phyloP scores from a whole-genome alignment of 2,113 vertebrate species.

The Arenaria interpres region DNA sequence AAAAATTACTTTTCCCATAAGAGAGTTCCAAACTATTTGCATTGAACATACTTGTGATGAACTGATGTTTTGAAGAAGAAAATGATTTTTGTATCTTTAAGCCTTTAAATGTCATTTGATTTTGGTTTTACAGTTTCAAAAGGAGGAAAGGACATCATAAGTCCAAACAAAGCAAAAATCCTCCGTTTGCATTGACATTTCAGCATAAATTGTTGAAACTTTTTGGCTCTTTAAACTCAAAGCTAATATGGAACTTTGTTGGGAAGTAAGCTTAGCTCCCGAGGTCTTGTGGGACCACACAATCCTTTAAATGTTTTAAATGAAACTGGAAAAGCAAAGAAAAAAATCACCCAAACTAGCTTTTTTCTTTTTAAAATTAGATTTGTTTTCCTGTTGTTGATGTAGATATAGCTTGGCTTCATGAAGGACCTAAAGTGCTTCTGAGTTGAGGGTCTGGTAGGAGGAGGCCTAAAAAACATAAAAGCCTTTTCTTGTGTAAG shows the following conservation, averaged over 20 bases:
- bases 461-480: background rate
- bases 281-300: background rate
- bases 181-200: background rate
- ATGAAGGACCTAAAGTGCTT: background rate
- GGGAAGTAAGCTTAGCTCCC: background rate
- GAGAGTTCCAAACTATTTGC: background rate
- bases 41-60: background rate
- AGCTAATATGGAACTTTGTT: background rate
- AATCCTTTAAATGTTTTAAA: background rate
- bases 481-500: background rate
- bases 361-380: background rate
- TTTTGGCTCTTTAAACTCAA: background rate
- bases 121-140: background rate
- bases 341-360: background rate
- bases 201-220: background rate
- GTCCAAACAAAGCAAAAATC: background rate
- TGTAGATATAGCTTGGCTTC: background rate
- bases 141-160: background rate
- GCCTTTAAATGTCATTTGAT: constrained; percentile 18
- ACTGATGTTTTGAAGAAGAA: background rate
- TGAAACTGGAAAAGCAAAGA: background rate
- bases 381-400: background rate
- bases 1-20: background rate
- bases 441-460: background rate
- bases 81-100: background rate